phyloP scores from a whole-genome alignment of 2,113 vertebrate genomes.

The Taurulus bubalis region DNA sequence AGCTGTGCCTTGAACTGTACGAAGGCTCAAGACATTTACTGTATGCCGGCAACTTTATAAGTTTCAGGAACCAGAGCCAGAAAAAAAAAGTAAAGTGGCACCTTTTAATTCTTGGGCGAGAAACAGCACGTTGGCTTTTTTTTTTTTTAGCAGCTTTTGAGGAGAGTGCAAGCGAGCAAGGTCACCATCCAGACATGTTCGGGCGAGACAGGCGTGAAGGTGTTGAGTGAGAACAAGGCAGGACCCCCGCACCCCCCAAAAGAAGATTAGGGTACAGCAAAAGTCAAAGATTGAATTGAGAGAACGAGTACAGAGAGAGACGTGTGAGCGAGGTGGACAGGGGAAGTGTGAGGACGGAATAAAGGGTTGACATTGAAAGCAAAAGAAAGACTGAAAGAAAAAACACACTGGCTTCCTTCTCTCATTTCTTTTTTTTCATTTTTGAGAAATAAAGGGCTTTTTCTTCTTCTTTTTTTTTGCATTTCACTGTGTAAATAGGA shows the following conservation, averaged over 20 bases:
- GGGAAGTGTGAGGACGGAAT: neutral
- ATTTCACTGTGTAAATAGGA: neutral
- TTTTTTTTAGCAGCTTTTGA: neutral
- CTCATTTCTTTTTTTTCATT: neutral
- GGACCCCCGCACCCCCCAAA: neutral
- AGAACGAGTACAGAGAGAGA: neutral
- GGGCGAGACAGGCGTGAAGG: conserved; percentile 3
- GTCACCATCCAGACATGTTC: neutral
- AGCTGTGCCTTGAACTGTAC: neutral
- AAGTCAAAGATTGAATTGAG: conserved; percentile 18
- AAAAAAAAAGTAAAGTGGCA: neutral
- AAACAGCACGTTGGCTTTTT: neutral
- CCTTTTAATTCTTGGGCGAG: neutral
- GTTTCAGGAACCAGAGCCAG: neutral
- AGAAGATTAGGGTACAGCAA: neutral
- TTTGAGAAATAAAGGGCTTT: neutral
- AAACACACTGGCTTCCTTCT: neutral
- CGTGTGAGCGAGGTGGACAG: neutral
- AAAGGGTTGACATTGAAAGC: neutral
- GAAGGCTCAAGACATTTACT: neutral
- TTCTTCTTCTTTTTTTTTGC: no score
- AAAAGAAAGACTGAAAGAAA: neutral
- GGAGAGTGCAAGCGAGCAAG: neutral
- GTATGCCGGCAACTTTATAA: neutral
- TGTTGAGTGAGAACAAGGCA: neutral